Base-by-base conservation (phyloP, 2,888 invertebrate genomes). In the Aporophyla lueneburgensis region DNA sequence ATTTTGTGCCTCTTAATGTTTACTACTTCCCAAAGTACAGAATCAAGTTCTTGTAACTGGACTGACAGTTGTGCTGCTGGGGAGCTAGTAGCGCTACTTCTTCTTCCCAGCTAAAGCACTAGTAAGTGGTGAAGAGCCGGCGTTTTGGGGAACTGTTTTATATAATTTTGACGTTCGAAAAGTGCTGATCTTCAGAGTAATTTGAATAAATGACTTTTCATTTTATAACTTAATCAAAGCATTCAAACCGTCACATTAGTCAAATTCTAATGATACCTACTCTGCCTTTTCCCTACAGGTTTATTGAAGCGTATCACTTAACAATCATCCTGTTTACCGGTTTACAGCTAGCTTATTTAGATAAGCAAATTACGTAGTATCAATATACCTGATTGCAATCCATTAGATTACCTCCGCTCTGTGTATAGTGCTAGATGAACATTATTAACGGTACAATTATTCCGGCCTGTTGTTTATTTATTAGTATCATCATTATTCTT, bases 341-440 rank as follows among this genome's bases (percentile, higher is more conserved):
- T 65, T 83, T 66, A 83, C 75, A 77, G 51, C 14, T 51, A 74
- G 71, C 71, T 74, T 84, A 85, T 85, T 81, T 81, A 78, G 74
- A 65, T 85, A 81, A 78, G 72, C 83, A 81, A 84, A 85, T 85
- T 68, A 78, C 21, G 21, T 51, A 71, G 70, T 71, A 84, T 73
- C 78, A 71, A 75, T 81, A 85, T 75, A 19, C 58, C 63, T 85
- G 83, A 84, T 85, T 81, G 85, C 72, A 65, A 81, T 78, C 78
- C 73, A 78, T 78, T 81, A 81, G 74, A 71, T 78, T 67, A 71
- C 62, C 43, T 21, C 24, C 27, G 40, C 51, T 67, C 12, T 53
- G 62, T 54, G 9, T 33, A 27, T 62, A 40, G 61, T 61, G 19
- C 70, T 43, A 33, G 51, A 83, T 40, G 33, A 56, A 46, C 19